Percentiles rank a stretch among this genome's conserved stretches.
phyloP scores from a whole-genome alignment of 2,797 vertebrate genomes.

The Oreortyx pictus region DNA sequence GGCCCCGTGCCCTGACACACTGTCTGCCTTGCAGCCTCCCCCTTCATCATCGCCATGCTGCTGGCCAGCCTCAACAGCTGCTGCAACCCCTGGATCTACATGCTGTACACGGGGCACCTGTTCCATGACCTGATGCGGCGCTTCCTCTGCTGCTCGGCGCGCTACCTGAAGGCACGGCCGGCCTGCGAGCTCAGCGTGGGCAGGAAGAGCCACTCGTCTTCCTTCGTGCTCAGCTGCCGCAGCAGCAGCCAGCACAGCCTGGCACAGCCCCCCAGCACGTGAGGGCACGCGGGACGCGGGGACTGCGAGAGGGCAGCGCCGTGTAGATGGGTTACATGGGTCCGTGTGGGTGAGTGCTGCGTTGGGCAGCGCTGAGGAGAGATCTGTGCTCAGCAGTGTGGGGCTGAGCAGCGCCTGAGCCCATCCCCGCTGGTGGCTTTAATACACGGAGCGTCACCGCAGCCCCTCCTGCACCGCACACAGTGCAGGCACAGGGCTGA shows the following conservation, averaged over 20 bases:
- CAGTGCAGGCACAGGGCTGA: not conserved
- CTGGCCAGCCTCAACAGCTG: slow-evolving; percentile 98
- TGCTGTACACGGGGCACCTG: slow-evolving; percentile 95
- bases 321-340: not conserved
- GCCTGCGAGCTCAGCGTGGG: slow-evolving; percentile 77
- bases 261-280: slow-evolving; percentile 80
- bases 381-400: too few relatives aligned
- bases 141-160: slow-evolving; percentile 86
- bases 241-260: slow-evolving; percentile 88
- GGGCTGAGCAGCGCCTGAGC: not conserved
- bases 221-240: slow-evolving; percentile 82
- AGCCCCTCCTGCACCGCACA: not conserved
- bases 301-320: not conserved
- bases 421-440: not conserved
- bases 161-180: slow-evolving; percentile 75
- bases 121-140: slow-evolving; percentile 88
- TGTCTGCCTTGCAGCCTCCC: slow-evolving; percentile 80
- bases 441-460: rapidly evolving
- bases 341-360: not conserved
- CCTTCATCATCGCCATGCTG: slow-evolving; percentile 96
- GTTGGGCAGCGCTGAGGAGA: not conserved
- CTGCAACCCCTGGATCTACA: slow-evolving; percentile 99
- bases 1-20: not conserved
- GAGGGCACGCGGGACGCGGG: not conserved
- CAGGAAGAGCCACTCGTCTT: slow-evolving; percentile 85